phyloP scores from a whole-genome alignment of 2,113 vertebrate species.

The Percina caprodes region DNA sequence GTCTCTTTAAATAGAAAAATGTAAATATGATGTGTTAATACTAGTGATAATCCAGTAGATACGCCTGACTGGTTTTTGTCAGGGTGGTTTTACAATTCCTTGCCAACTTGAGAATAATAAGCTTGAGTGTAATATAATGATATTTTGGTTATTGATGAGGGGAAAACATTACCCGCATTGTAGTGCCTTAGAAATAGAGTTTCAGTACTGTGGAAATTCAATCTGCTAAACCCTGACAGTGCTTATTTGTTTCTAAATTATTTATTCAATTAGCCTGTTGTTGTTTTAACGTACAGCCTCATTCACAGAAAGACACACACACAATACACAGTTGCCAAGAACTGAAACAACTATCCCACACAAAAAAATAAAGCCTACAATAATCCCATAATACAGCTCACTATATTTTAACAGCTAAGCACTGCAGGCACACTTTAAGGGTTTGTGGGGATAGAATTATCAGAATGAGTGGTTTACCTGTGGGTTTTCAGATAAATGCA shows the following conservation, averaged over 20 bases:
- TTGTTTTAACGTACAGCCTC: slow-evolving; percentile 40
- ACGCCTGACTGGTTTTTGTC: background rate
- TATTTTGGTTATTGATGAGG: slow-evolving; percentile 48
- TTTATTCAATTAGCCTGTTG: slow-evolving; percentile 67
- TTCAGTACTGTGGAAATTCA: slow-evolving; percentile 62
- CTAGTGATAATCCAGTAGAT: slow-evolving; percentile 10
- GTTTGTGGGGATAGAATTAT: background rate
- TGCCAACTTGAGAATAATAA: background rate
- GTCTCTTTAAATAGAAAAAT: slow-evolving; percentile 18
- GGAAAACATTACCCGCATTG: background rate
- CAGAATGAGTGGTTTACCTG: background rate
- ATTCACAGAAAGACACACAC: background rate
- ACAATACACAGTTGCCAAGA: slow-evolving; percentile 9
- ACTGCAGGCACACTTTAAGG: background rate
- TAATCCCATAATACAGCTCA: background rate
- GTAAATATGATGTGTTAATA: slow-evolving; percentile 9
- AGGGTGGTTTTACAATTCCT: slow-evolving; percentile 36
- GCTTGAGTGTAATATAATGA: slow-evolving; percentile 58
- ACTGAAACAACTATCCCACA: background rate
- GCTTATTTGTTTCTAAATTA: slow-evolving; percentile 70
- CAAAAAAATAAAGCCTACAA: background rate
- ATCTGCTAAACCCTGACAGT: slow-evolving; percentile 35
- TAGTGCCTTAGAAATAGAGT: slow-evolving; percentile 37
- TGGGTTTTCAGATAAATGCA: background rate
- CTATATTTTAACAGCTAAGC: background rate